Conservation (phyloP, 2,797 vertebrate genomes). For the Acanthurus lineatus region DNA sequence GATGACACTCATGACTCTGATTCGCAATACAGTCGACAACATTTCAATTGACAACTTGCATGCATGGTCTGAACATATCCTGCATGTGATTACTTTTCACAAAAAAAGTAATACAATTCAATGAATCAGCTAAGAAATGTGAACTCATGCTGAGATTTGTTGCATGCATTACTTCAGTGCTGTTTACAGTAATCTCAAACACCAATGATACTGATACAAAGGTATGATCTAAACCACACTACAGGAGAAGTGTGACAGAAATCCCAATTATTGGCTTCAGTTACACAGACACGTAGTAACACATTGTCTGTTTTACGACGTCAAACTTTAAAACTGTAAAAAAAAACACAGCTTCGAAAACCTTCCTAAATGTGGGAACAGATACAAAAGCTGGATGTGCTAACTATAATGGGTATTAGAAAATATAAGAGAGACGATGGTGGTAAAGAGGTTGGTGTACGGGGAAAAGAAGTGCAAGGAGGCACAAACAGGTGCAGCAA, state of each 20-base stretch:
- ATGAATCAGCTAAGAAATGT: neutral
- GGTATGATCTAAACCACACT: slow-evolving; percentile 26
- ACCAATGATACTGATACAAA: slow-evolving; percentile 29
- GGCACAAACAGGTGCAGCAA: slow-evolving; percentile 70
- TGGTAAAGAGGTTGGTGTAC: neutral
- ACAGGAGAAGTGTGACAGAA: slow-evolving; percentile 3
- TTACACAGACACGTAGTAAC: slow-evolving; percentile 28
- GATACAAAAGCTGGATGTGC: slow-evolving; percentile 13
- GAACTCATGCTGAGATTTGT: slow-evolving; percentile 50
- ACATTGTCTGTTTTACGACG: slow-evolving; percentile 43
- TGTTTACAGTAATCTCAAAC: slow-evolving; percentile 33
- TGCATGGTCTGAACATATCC: slow-evolving; percentile 37
- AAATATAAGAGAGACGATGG: neutral
- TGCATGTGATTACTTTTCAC: slow-evolving; percentile 36
- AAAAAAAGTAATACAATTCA: slow-evolving; percentile 35
- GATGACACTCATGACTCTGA: slow-evolving; percentile 8
- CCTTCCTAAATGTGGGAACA: slow-evolving; percentile 20
- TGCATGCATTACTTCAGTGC: slow-evolving; percentile 62
- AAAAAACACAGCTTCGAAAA: neutral
- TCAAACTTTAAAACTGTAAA: slow-evolving; percentile 16
- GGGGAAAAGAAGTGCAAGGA: slow-evolving; percentile 54
- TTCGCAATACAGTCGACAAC: slow-evolving; percentile 34
- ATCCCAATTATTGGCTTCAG: slow-evolving; percentile 13
- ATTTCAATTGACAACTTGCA: slow-evolving; percentile 59
- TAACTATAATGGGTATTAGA: neutral